Evolutionary conservation across 2,888 invertebrate species (phyloP), one percentile per base, ranked within the genome.

Genomic region (Ochlodes sylvanus): DNA sequence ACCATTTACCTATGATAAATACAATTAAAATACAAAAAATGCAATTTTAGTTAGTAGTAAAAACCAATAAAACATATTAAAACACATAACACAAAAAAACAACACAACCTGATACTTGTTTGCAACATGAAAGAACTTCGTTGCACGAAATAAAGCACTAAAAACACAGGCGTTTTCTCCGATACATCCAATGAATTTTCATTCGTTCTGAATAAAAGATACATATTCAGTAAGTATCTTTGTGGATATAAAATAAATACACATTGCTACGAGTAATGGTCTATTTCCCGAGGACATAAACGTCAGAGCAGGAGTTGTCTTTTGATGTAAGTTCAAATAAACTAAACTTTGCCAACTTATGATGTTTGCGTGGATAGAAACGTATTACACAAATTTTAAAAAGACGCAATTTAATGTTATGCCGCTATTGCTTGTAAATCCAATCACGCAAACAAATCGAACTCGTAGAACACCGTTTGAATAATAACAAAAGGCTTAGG

Each of bases 181-280:
- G 58, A 58, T 42, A 58, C 60, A 54, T 60, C 52, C 60, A 60
- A 66, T 66, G 60, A 66, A 66, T 66, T 60, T 60, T 60, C 66
- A 66, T 66, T 42, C 60, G 52, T 54, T 42, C 34, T 60, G 60
- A 34, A 66, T 60, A 60, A 66, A 54, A 42, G 17, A 66, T 66
- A 60, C 66, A 66, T 60, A 54, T 54, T 60, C 60, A 60, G 52
- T 19, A 58, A 41, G 52, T 50, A 50, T 50, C 50, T 50, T 50
- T 50, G 50, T 50, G 19, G 50, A 50, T 50, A 50, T 50, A 50
- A 50, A 50, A 50, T 50, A 50, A 50, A 50, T 21, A 50, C 50
- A 19, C 19, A 50, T 50, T 19, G 17, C 19, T 21, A 50, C 50
- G 12, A 50, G 50, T 50, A 50, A 50, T 12, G 19, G 17, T 19